Base-by-base conservation (phyloP, 2,888 invertebrate genomes). In the Dryococelus australis region DNA sequence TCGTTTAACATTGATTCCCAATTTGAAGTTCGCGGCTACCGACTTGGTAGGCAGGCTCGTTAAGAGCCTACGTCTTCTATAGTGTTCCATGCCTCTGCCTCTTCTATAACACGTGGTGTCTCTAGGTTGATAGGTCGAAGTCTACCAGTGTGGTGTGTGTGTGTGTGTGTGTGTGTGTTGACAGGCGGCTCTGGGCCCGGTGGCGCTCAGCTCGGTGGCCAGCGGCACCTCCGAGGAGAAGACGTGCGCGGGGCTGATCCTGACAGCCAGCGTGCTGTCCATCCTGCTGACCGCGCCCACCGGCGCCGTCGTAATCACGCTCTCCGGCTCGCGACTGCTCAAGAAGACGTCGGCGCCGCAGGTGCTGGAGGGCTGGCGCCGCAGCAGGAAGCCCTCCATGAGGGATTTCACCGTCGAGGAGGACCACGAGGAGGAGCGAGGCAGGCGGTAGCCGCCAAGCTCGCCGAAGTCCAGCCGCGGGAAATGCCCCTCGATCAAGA, bases 211-310 rank as follows among this genome's bases (percentile, higher is more conserved):
- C 90, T 94, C 95, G 88, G 94, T 97, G 0, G 92, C 92, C 85
- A 91, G 93, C 87, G 84, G 79, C 27, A n/a, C 43, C 10, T 35
- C 65, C 28, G 85, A 87, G 85, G 89, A 83, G 83, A 81, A 80
- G 43, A 80, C 88, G 20, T 84, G 88, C 43, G 97, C 96, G 0
- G 94, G 95, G 88, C 95, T 94, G 85, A 95, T 98, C 35, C 93
- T 98, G 91, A 97, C 96, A 87, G 93, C 97, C 87, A 96, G 97
- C 91, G 95, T 97, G 43, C 93, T 98, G 89, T 97, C 97, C 28
- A 97, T 97, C 89, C 94, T 98, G 43, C 92, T 98, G 88, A 97
- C 97, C 0, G 98, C 97, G 0, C 97, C 98, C 0, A 93, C 96
- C 0, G 97, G 97, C 0, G 97, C 97, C 26, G 96, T 97, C 88